phyloP scores from a whole-genome alignment of 2,888 invertebrate genomes.

The Teinopalpus imperialis region DNA sequence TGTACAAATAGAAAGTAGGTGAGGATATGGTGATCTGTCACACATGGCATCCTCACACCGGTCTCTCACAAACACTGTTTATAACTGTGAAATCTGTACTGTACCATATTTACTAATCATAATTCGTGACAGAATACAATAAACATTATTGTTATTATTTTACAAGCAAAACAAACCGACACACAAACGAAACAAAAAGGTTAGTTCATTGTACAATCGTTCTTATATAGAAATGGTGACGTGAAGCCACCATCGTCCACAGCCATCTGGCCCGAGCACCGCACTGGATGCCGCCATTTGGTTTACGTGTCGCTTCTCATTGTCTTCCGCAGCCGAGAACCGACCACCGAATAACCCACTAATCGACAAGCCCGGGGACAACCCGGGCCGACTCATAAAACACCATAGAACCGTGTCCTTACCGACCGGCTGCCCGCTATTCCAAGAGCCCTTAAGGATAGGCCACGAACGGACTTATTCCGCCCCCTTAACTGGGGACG shows the following conservation, averaged over 20 bases:
- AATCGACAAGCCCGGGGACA: slow-evolving; percentile 59
- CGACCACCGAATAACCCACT: slow-evolving; percentile 72
- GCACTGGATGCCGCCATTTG: slow-evolving; percentile 66
- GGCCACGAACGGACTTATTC: slow-evolving; percentile 86
- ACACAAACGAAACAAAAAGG: too few species aligned
- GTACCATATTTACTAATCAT: too few species aligned
- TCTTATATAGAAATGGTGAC: too few species aligned
- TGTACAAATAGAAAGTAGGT: too few species aligned
- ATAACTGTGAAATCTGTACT: too few species aligned
- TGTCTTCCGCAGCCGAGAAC: slow-evolving; percentile 72
- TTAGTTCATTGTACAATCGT: too few species aligned
- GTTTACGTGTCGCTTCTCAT: slow-evolving; percentile 74
- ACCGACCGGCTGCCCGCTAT: slow-evolving; percentile 61
- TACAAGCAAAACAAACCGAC: too few species aligned
- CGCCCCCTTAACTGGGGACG: slow-evolving; percentile 84
- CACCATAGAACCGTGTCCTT: slow-evolving; percentile 70
- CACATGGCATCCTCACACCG: too few species aligned
- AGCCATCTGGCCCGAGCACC: slow-evolving; percentile 37
- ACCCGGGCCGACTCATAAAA: slow-evolving; percentile 50
- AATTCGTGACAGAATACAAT: too few species aligned
- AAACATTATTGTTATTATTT: too few species aligned
- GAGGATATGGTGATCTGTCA: too few species aligned
- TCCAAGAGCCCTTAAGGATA: slow-evolving; percentile 64
- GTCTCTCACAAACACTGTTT: too few species aligned
- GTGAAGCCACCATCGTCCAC: slow-evolving; percentile 33